A percentile compares a stretch with the other conserved stretches of the same genome.
Evolutionary conservation across 2,797 vertebrate genomes (phyloP).

Genomic region (Chaetodon trifasciatus): DNA sequence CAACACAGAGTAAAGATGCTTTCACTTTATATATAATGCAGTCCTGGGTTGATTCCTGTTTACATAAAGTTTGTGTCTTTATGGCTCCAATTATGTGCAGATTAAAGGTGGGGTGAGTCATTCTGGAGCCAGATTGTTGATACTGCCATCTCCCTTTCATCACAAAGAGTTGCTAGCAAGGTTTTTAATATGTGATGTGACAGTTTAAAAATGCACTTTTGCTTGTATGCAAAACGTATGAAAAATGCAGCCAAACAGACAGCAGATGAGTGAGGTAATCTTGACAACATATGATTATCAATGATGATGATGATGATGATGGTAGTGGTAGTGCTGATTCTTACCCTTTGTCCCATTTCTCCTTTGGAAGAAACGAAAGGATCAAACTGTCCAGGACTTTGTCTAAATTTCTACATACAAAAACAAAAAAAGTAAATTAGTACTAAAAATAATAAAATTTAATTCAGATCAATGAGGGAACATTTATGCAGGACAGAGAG

Average conservation of each 20-base stretch:
- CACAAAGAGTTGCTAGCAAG: too few relatives aligned
- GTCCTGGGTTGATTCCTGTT: not conserved
- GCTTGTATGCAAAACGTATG: not conserved
- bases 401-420: conserved; percentile 80
- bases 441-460: not conserved
- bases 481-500: not conserved
- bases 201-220: too few relatives aligned
- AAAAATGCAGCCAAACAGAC: not conserved
- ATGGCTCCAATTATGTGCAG: not conserved
- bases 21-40: not conserved
- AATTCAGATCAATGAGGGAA: not conserved
- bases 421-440: conserved; percentile 5
- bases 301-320: not conserved
- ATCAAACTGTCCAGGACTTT: conserved; percentile 76
- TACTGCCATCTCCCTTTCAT: too few relatives aligned
- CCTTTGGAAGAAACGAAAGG: conserved; percentile 87
- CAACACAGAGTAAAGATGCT: not conserved
- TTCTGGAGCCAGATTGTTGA: too few relatives aligned
- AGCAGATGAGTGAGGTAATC: not conserved
- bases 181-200: not conserved
- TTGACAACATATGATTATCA: not conserved
- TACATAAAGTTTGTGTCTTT: not conserved
- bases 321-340: conserved; percentile 21
- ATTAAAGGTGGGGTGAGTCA: not conserved
- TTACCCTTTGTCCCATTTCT: conserved; percentile 91